Percentiles rank a stretch among this genome's conserved stretches.
These are phyloP conservation scores for Ormyrus rosae DNA, from an alignment of 2,888 invertebrate genomes.

Conservation along the genomic window DNA sequence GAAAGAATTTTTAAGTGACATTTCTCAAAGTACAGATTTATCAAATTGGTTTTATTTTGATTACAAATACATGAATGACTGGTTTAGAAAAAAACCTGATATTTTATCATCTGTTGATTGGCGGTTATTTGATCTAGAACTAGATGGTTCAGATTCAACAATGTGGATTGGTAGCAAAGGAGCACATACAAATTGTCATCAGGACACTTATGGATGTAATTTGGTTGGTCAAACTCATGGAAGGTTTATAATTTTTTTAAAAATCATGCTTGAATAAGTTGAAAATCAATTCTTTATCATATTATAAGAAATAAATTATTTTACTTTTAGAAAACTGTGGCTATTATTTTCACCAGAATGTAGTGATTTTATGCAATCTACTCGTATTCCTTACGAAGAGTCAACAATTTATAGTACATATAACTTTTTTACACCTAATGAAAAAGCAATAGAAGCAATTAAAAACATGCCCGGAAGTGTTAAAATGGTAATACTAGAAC, in stretches of 20 bases:
- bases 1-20: conserved; percentile 78
- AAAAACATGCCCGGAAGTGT: conserved; percentile 74
- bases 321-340: conserved; percentile 88
- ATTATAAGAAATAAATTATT: background rate
- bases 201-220: conserved; percentile 96
- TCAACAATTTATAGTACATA: conserved; percentile 93
- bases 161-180: conserved; percentile 92
- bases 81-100: conserved; percentile 80
- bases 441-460: conserved; percentile 77
- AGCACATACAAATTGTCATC: conserved; percentile 95
- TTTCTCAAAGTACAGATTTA: conserved; percentile 65
- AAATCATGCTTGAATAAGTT: too few relatives aligned
- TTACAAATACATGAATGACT: conserved; percentile 87
- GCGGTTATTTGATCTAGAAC: conserved; percentile 84
- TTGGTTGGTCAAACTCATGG: conserved; percentile 93
- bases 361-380: conserved; percentile 82
- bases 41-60: conserved; percentile 89
- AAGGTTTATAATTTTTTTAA: conserved; percentile 77
- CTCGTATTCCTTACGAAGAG: conserved; percentile 96
- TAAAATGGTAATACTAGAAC: conserved; percentile 82
- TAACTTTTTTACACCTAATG: conserved; percentile 85
- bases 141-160: conserved; percentile 83
- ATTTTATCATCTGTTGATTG: conserved; percentile 80
- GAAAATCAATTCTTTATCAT: too few relatives aligned
- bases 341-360: conserved; percentile 90